Percentiles rank a stretch among this genome's conserved stretches.
These are phyloP conservation scores for Oryzias woworae DNA, from an alignment of 2,113 vertebrate species.

Conservation along the genomic window DNA sequence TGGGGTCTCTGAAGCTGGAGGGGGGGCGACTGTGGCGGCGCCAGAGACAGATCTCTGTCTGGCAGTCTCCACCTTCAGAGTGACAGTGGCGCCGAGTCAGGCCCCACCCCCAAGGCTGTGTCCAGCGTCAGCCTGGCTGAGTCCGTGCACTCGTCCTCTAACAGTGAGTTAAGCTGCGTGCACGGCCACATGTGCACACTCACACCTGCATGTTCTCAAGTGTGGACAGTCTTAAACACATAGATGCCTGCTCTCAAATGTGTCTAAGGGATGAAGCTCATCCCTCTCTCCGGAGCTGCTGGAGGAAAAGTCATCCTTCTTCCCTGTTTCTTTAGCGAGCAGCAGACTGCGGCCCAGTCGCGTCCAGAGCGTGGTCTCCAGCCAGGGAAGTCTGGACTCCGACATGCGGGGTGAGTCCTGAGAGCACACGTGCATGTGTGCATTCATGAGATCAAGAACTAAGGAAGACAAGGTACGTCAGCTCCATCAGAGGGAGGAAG, in stretches of 20 bases:
- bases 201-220: too few species aligned
- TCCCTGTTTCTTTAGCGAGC: constrained; percentile 68
- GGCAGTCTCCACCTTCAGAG: constrained; percentile 37
- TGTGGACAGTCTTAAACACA: too few species aligned
- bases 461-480: too few species aligned
- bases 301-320: not conserved
- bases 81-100: constrained; percentile 42
- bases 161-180: constrained; percentile 70
- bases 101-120: constrained; percentile 73
- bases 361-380: constrained; percentile 90
- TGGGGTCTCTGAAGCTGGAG: constrained; percentile 14
- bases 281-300: not conserved
- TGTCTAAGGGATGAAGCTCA: not conserved
- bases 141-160: constrained; percentile 74
- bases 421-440: too few species aligned
- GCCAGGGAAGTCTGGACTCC: constrained; percentile 93
- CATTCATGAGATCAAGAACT: too few species aligned
- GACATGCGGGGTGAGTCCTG: constrained; percentile 87
- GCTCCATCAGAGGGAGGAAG: too few species aligned
- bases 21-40: constrained; percentile 23
- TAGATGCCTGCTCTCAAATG: too few species aligned
- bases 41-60: constrained; percentile 30
- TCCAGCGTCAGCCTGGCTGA: constrained; percentile 83
- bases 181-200: too few species aligned
- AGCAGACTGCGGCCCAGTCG: constrained; percentile 81